Evolutionary conservation across 2,888 invertebrate species (phyloP).

Genomic region (Archips crataeganus): DNA sequence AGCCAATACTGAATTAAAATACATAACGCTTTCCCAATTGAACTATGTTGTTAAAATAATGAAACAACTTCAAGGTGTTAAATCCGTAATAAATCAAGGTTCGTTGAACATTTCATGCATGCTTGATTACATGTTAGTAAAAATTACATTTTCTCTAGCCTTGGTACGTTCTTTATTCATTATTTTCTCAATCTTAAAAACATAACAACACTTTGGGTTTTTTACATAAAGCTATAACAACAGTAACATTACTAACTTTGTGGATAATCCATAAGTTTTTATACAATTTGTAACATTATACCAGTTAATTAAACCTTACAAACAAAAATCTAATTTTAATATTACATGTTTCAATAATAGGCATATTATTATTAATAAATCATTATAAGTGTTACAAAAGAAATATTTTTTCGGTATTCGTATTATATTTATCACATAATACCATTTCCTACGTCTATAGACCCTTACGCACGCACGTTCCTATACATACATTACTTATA

Average conservation of each 20-base stretch:
- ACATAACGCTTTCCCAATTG: slow-evolving; percentile 44
- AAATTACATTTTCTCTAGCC: slow-evolving; percentile 47
- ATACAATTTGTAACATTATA: slow-evolving; percentile 63
- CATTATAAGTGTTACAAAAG: slow-evolving; percentile 60
- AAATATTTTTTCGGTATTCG: slow-evolving; percentile 59
- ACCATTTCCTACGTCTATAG: slow-evolving; percentile 62
- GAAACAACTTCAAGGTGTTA: slow-evolving; percentile 16
- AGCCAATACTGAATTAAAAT: slow-evolving; percentile 77
- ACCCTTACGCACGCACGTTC: slow-evolving; percentile 53
- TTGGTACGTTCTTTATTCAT: slow-evolving; percentile 49
- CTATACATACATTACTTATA: slow-evolving; percentile 65
- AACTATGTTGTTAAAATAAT: slow-evolving; percentile 36
- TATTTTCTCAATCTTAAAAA: slow-evolving; percentile 71
- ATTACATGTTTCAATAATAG: slow-evolving; percentile 54
- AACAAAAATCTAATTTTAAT: slow-evolving; percentile 50
- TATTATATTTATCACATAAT: slow-evolving; percentile 69
- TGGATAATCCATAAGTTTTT: slow-evolving; percentile 67
- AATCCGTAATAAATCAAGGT: slow-evolving; percentile 31
- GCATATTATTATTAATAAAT: slow-evolving; percentile 42
- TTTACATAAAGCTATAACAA: slow-evolving; percentile 83
- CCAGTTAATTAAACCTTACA: slow-evolving; percentile 58
- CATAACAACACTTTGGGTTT: slow-evolving; percentile 85
- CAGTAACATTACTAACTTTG: slow-evolving; percentile 78
- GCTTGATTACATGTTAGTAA: slow-evolving; percentile 19
- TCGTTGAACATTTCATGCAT: slow-evolving; percentile 29